phyloP scores from a whole-genome alignment of 1,140 invertebrate species.

The Drosophila ananassae region DNA sequence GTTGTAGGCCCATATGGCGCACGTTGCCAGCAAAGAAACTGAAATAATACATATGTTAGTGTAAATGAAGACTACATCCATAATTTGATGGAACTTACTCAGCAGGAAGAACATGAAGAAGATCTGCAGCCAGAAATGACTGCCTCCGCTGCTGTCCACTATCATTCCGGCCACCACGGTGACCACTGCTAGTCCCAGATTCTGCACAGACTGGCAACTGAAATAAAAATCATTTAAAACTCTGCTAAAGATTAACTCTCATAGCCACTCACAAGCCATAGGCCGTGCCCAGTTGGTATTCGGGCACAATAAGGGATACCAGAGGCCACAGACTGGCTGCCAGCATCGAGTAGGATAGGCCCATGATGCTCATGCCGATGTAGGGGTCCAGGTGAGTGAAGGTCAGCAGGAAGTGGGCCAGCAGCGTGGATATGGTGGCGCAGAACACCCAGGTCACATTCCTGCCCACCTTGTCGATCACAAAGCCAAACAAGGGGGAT shows the following conservation, averaged over 20 bases:
- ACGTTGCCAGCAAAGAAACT: conserved; percentile 89
- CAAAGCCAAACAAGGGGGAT: conserved; percentile 95
- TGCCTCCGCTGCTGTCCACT: conserved; percentile 90
- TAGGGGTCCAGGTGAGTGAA: conserved; percentile 95
- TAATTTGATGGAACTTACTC: conserved; percentile 52
- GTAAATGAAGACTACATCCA: background rate
- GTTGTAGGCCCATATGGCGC: conserved; percentile 91
- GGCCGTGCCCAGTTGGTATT: conserved; percentile 97
- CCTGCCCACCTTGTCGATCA: conserved; percentile 95
- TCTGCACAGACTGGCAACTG: conserved; percentile 96
- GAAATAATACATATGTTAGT: background rate
- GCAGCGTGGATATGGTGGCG: conserved; percentile 91
- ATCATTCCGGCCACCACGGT: conserved; percentile 94
- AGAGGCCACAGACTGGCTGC: conserved; percentile 98
- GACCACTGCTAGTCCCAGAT: conserved; percentile 95
- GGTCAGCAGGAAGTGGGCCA: conserved; percentile 91
- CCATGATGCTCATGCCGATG: conserved; percentile 94
- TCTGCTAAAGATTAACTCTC: background rate
- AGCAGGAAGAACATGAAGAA: conserved; percentile 95
- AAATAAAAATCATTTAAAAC: background rate
- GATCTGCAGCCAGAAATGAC: conserved; percentile 96
- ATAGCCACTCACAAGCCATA: conserved; percentile 91
- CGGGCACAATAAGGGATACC: conserved; percentile 94
- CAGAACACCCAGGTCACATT: conserved; percentile 96
- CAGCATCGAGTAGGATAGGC: conserved; percentile 95